Percentiles rank a stretch among this genome's conserved stretches.
These are phyloP conservation scores for Pseudopipra pipra DNA, from an alignment of 2,113 vertebrate genomes.

Conservation along the genomic window DNA sequence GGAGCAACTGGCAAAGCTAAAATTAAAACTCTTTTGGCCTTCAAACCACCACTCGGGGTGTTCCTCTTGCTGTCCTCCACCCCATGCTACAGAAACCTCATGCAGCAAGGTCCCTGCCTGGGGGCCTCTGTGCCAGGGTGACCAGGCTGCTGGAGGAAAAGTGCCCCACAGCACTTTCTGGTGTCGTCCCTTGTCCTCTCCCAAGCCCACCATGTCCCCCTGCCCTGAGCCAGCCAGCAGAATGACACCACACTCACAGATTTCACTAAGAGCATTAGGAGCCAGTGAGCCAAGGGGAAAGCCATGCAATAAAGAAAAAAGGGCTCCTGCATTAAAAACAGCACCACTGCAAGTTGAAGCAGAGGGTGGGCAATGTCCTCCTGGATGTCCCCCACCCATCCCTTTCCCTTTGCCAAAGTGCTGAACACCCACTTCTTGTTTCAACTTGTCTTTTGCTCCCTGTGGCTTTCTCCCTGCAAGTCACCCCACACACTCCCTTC, in stretches of 20 bases:
- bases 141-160: not conserved
- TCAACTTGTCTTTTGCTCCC: not conserved
- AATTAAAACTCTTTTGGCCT: not conserved
- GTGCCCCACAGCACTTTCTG: not conserved
- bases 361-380: not conserved
- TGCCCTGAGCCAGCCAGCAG: not conserved
- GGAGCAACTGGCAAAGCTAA: not conserved
- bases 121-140: not conserved
- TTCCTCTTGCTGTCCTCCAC: not conserved
- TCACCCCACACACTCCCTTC: not conserved
- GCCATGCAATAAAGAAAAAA: not conserved
- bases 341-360: not conserved
- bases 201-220: not conserved
- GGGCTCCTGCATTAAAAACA: not conserved
- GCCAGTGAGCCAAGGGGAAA: not conserved
- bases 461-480: not conserved
- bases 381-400: not conserved
- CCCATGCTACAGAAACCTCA: rapidly evolving
- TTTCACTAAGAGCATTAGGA: not conserved
- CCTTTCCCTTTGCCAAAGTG: not conserved
- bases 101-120: not conserved
- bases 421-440: not conserved
- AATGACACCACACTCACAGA: not conserved
- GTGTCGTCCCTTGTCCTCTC: not conserved
- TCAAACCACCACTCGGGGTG: not conserved